Evolutionary conservation across 2,113 vertebrate species (phyloP).

Genomic region (Rhinolophus sinicus): DNA sequence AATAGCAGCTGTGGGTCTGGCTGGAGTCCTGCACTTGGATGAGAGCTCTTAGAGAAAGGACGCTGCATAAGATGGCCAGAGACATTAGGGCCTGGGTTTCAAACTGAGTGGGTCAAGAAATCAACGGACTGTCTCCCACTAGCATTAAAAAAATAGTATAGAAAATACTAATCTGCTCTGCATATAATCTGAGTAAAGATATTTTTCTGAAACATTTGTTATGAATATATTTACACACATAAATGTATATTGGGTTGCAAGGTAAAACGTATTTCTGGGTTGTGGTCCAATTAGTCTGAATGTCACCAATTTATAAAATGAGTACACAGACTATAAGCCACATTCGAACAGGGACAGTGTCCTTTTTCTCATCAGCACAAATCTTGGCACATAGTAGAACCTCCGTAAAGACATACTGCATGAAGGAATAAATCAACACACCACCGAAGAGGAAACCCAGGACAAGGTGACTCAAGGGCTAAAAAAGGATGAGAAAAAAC

Average conservation of each 20-base stretch:
- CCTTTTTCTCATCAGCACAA: not conserved
- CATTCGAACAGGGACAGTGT: not conserved
- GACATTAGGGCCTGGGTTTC: not conserved
- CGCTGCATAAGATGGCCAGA: not conserved
- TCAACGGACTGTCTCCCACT: not conserved
- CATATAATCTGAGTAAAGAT: not conserved
- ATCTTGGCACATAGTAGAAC: not conserved
- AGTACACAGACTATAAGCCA: conserved; percentile 6
- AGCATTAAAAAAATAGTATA: not conserved
- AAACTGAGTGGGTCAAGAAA: not conserved
- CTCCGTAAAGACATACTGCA: not conserved
- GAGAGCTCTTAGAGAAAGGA: not conserved
- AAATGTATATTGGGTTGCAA: not conserved
- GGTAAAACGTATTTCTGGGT: not conserved
- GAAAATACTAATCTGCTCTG: not conserved
- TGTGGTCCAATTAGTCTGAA: conserved; percentile 3
- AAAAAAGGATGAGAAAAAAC: not conserved
- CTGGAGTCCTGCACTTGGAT: not conserved
- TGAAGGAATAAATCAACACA: not conserved
- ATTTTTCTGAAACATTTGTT: not conserved
- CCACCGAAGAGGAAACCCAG: not conserved
- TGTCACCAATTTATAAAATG: conserved; percentile 17
- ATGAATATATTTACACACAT: not conserved
- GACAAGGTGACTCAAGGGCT: not conserved
- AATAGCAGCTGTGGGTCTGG: not conserved